Evolutionary conservation across 2,888 invertebrate genomes (phyloP), one percentile per base, ranked within the genome.

Genomic region (Drosophila gaucha): DNA sequence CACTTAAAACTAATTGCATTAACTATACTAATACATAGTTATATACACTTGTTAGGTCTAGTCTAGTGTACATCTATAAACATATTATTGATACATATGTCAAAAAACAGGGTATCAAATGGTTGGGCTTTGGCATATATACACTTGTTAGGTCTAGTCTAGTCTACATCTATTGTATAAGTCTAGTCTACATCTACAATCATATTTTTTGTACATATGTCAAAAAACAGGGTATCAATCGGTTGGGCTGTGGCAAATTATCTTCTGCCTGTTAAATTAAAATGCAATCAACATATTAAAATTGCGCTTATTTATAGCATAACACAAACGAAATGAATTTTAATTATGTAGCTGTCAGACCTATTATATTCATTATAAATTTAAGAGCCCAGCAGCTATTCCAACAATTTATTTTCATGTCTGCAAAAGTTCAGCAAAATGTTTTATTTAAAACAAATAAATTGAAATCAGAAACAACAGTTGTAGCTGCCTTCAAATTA

Each of bases 261-360:
- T 20, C 20, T 20, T 46, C 18, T n/a, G 28, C 12, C 31, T n/a
- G n/a, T 1, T 46, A 20, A 30, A 46, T 46, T 46, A 1, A 2
- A 31, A 31, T 31, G 30, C 20, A 46, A 46, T 46, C 30, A 30
- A 31, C 20, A 9, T 20, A 46, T 18, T 18, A 6, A 12, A 44
- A 30, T 44, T 18, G 18, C 2, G 18, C 12, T n/a, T 44, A 44
- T 46, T 14, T 10, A 6, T 9, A 9, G 5, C 31, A 5, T 12
- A n/a, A 22, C 0, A 9, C 26, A 28, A 46, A 31, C 28, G 18
- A 30, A 46, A 46, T 31, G 31, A 20, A 20, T 46, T 31, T 31
- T 46, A 46, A 46, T 46, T 31, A 46, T 31, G 46, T 10, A 46
- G 46, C 46, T 46, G 46, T 46, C 31, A 31, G n/a, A 31, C 14